Base-by-base conservation (phyloP, 1,140 invertebrate genomes). In the Samia ricini region DNA sequence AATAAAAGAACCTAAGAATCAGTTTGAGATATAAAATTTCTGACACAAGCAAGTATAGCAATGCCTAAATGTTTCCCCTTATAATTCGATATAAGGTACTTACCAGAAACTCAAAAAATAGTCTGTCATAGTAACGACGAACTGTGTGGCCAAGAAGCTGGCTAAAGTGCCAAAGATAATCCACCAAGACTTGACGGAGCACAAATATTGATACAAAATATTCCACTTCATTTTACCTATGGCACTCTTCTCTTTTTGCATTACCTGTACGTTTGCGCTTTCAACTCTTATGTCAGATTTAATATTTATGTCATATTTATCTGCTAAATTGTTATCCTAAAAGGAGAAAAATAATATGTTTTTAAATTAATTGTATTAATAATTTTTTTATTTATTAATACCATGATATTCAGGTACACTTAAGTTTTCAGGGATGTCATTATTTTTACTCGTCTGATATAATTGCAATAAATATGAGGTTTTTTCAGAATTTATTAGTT, bases 41-140 rank as follows among this genome's bases (percentile, higher is more conserved):
- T n/a, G n/a, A n/a, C n/a, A n/a, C n/a, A n/a, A n/a, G n/a, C n/a
- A n/a, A n/a, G n/a, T n/a, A n/a, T n/a, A n/a, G n/a, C n/a, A n/a
- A n/a, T n/a, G n/a, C n/a, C n/a, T n/a, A n/a, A n/a, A n/a, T n/a
- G n/a, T n/a, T n/a, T n/a, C n/a, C n/a, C n/a, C n/a, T n/a, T n/a
- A n/a, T n/a, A n/a, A n/a, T n/a, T n/a, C n/a, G n/a, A n/a, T n/a
- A n/a, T n/a, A n/a, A n/a, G n/a, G n/a, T n/a, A 73, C 70, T 86
- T 85, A 88, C 97, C 96, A 97, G 61, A 93, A 94, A 64, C 95
- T 94, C 0, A 97, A 89, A 93, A 96, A 97, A 76, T 94, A 97
- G 77, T 98, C 96, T 5, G 93, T 92, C 0, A 93, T 92, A 64
- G 94, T 95, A 36, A 94, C 95, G 0, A 92, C 82, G 0, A 92